Percentiles rank a stretch among this genome's conserved stretches.
phyloP scores from a whole-genome alignment of 2,888 invertebrate species.

The Hydrotaea cyrtoneurina region DNA sequence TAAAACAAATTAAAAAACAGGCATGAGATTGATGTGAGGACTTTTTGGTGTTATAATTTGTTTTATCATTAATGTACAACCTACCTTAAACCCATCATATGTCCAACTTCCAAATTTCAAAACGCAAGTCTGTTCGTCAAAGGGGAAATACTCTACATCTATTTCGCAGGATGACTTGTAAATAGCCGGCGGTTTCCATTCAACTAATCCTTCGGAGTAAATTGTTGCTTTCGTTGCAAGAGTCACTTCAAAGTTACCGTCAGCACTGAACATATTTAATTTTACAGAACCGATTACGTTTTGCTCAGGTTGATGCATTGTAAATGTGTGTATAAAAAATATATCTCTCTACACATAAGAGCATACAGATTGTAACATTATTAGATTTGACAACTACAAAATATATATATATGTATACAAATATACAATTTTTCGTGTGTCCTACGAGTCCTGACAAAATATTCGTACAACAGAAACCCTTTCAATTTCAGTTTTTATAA shows the following conservation, averaged over 20 bases:
- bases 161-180: slow-evolving; percentile 98
- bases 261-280: slow-evolving; percentile 85
- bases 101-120: slow-evolving; percentile 99
- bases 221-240: slow-evolving; percentile 96
- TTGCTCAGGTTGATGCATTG: background rate
- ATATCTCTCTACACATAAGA: background rate
- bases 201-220: slow-evolving; percentile 94
- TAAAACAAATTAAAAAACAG: slow-evolving; percentile 36
- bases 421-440: too few relatives aligned
- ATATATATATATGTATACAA: background rate
- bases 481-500: background rate
- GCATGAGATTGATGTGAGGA: slow-evolving; percentile 11
- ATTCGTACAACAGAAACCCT: background rate
- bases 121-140: slow-evolving; percentile 98
- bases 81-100: slow-evolving; percentile 98
- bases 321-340: background rate
- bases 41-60: slow-evolving; percentile 11
- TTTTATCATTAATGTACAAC: slow-evolving; percentile 71
- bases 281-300: slow-evolving; percentile 18
- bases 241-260: slow-evolving; percentile 97
- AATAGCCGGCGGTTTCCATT: slow-evolving; percentile 99
- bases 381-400: too few relatives aligned
- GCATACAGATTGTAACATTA: background rate
- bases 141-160: slow-evolving; percentile 98
- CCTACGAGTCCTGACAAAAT: background rate